phyloP scores from a whole-genome alignment of 1,140 invertebrate species.

The Drosophila kepulauana region DNA sequence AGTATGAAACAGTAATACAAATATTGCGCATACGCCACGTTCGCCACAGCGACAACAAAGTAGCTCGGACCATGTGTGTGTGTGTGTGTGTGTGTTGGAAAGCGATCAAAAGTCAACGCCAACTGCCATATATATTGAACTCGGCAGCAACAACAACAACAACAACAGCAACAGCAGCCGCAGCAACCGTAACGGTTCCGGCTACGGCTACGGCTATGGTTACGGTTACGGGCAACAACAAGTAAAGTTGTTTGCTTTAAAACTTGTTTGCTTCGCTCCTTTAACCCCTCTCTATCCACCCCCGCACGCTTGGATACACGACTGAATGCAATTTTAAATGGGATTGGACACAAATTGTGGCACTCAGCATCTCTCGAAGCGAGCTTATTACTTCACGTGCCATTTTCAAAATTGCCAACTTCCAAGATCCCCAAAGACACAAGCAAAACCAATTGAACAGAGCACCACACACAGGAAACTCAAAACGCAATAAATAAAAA shows the following conservation, averaged over 20 bases:
- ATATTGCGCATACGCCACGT: constrained; percentile 75
- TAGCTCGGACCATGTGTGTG: constrained; percentile 19
- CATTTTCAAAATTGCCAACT: constrained; percentile 16
- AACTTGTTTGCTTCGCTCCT: constrained; percentile 42
- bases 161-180: constrained; percentile 19
- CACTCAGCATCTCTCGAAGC: constrained; percentile 28
- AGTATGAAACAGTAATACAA: constrained; percentile 75
- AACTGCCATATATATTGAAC: constrained; percentile 71
- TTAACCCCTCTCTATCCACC: background rate
- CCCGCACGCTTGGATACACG: background rate
- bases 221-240: constrained; percentile 51
- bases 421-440: constrained; percentile 17
- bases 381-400: constrained; percentile 38
- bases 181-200: constrained; percentile 56
- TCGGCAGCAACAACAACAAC: constrained; percentile 19
- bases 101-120: constrained; percentile 76
- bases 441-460: background rate
- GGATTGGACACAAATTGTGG: constrained; percentile 51
- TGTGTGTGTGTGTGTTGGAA: constrained; percentile 41
- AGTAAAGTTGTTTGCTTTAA: constrained; percentile 60
- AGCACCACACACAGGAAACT: too few species aligned
- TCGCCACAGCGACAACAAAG: constrained; percentile 21
- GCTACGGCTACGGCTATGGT: constrained; percentile 51
- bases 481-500: constrained; percentile 1
- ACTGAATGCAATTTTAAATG: constrained; percentile 49